These are phyloP conservation scores for Desmophyllum pertusum DNA, from an alignment of 92 coral and sea anemone genomes.

Conservation along the genomic window DNA sequence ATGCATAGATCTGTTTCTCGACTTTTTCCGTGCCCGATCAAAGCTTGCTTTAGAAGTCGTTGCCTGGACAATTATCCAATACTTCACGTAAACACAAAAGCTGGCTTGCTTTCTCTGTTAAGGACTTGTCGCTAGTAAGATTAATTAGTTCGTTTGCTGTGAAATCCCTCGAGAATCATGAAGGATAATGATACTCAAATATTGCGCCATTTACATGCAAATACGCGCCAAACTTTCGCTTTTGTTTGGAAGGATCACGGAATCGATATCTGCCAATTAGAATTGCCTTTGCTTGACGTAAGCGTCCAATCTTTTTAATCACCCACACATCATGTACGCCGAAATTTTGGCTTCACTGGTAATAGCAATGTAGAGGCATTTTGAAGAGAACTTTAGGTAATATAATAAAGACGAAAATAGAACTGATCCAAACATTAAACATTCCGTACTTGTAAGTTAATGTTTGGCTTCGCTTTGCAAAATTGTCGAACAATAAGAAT, in stretches of 20 bases:
- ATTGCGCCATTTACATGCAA: slow-evolving; percentile 42
- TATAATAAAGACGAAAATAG: background rate
- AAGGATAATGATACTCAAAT: slow-evolving; percentile 37
- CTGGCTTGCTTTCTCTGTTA: background rate
- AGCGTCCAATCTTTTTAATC: background rate
- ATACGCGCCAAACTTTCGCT: slow-evolving; percentile 4
- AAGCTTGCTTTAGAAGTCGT: background rate
- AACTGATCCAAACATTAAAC: background rate
- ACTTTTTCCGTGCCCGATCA: background rate
- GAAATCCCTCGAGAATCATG: slow-evolving; percentile 2
- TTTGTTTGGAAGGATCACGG: slow-evolving; percentile 17
- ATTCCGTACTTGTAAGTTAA: too few species aligned
- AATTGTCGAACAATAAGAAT: too few species aligned
- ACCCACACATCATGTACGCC: background rate
- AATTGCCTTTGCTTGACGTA: background rate
- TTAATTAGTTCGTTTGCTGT: slow-evolving; percentile 25
- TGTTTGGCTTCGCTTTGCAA: too few species aligned
- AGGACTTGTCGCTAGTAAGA: slow-evolving; percentile 16
- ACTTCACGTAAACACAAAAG: background rate
- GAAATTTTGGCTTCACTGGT: background rate
- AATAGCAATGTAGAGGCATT: background rate
- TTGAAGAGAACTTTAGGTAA: background rate
- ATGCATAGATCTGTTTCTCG: background rate
- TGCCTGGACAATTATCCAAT: background rate
- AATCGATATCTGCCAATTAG: slow-evolving; percentile 13